phyloP scores from a whole-genome alignment of 2,888 invertebrate species.

The Melieria crassipennis region DNA sequence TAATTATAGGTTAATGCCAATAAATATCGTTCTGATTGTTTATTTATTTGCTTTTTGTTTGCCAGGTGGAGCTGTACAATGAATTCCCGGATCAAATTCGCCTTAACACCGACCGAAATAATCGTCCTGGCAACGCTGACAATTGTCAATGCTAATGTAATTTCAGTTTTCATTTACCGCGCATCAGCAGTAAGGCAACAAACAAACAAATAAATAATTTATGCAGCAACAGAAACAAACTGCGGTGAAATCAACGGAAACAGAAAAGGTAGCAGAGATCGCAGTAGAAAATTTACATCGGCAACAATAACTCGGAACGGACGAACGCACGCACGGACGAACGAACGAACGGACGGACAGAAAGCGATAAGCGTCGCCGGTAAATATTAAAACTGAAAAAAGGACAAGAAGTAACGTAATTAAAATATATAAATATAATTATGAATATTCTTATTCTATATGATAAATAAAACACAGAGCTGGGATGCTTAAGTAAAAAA shows the following conservation, averaged over 20 bases:
- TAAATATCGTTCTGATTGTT: too few relatives aligned
- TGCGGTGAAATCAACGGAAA: not conserved
- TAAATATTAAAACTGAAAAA: not conserved
- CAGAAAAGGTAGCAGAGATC: not conserved
- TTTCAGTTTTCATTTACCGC: constrained; percentile 3
- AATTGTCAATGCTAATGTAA: constrained; percentile 78
- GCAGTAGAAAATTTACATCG: constrained; percentile 1
- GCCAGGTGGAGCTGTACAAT: constrained; percentile 88
- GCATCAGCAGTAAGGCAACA: not conserved
- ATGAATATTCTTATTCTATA: constrained; percentile 13
- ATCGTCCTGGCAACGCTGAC: constrained; percentile 77
- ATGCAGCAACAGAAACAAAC: too few relatives aligned
- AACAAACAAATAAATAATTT: not conserved
- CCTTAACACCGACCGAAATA: constrained; percentile 78
- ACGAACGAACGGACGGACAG: constrained; percentile 13
- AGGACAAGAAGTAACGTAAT: not conserved
- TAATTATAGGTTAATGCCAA: too few relatives aligned
- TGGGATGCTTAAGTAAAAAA: not conserved
- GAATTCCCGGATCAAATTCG: constrained; percentile 98
- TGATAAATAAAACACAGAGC: constrained; percentile 1
- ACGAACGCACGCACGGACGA: not conserved
- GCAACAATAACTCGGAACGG: not conserved
- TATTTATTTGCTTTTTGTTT: too few relatives aligned
- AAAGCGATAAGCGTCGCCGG: not conserved
- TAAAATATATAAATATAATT: constrained; percentile 22